Conservation (phyloP, 2,888 invertebrate species). For the Trilocha varians region DNA sequence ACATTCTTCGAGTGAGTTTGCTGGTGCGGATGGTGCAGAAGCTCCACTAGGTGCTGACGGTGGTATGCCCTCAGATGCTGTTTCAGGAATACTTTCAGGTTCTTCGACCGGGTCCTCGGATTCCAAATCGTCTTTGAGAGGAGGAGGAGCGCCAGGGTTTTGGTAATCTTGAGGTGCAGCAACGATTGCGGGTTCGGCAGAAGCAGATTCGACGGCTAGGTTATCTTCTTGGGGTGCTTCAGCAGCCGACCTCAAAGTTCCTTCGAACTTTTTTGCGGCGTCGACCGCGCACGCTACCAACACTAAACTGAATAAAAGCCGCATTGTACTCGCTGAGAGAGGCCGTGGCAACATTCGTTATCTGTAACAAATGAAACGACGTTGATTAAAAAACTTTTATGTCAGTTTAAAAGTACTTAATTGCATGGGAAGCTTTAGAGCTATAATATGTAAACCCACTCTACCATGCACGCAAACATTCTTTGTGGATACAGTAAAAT, state of each 20-base stretch:
- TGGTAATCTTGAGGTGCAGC: constrained; percentile 60
- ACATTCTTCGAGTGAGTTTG: constrained; percentile 80
- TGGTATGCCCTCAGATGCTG: constrained; percentile 57
- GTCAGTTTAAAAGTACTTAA: constrained; percentile 33
- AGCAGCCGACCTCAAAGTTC: constrained; percentile 59
- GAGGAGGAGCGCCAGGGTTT: constrained; percentile 54
- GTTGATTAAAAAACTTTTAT: constrained; percentile 40
- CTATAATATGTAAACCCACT: constrained; percentile 30
- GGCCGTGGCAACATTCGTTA: constrained; percentile 62
- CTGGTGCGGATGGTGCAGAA: constrained; percentile 69
- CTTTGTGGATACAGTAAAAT: constrained; percentile 27
- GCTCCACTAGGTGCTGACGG: constrained; percentile 65
- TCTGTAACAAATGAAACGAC: constrained; percentile 61
- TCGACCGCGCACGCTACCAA: constrained; percentile 58
- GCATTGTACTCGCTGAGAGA: constrained; percentile 52
- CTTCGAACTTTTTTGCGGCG: constrained; percentile 64
- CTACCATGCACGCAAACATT: constrained; percentile 33
- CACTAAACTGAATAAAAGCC: constrained; percentile 59
- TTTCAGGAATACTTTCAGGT: constrained; percentile 51
- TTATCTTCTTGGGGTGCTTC: constrained; percentile 68
- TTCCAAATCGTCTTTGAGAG: constrained; percentile 21
- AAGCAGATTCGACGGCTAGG: constrained; percentile 56
- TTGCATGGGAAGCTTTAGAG: constrained; percentile 42
- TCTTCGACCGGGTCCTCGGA: constrained; percentile 20
- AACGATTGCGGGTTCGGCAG: constrained; percentile 58